A percentile compares a stretch with the other conserved stretches of the same genome.
Conservation (phyloP, 1,140 invertebrate species). For the Telenomus remus region DNA sequence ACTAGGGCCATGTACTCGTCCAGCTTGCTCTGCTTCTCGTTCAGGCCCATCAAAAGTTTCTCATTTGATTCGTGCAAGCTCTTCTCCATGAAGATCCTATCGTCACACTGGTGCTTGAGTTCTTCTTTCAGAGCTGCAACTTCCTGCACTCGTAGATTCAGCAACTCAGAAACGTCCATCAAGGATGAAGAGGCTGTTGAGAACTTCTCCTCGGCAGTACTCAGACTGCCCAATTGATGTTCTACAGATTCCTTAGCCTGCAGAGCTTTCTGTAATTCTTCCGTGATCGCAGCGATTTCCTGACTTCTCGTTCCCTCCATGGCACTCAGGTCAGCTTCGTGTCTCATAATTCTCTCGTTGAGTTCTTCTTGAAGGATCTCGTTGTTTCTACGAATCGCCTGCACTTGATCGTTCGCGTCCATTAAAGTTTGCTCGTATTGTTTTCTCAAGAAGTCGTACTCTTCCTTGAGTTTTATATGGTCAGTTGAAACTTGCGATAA, state of each 20-base stretch:
- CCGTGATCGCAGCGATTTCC: constrained; percentile 60
- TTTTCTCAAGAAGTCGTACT: constrained; percentile 59
- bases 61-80: constrained; percentile 54
- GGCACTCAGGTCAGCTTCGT: constrained; percentile 15
- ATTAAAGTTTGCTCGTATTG: constrained; percentile 64
- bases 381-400: constrained; percentile 54
- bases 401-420: constrained; percentile 65
- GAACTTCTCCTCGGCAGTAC: constrained; percentile 66
- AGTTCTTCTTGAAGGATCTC: constrained; percentile 61
- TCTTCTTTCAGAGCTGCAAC: constrained; percentile 69
- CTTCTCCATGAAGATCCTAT: constrained; percentile 53
- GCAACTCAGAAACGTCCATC: constrained; percentile 63
- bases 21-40: constrained; percentile 73
- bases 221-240: constrained; percentile 22
- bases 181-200: constrained; percentile 57
- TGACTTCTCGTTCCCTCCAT: constrained; percentile 3
- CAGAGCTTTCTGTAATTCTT: constrained; percentile 65
- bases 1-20: constrained; percentile 66
- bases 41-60: constrained; percentile 70
- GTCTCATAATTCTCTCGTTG: constrained; percentile 25
- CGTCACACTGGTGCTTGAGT: constrained; percentile 72
- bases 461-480: constrained; percentile 61
- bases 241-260: constrained; percentile 63
- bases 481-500: constrained; percentile 53
- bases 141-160: constrained; percentile 67